Evolutionary conservation across 2,888 invertebrate species (phyloP), one percentile per base, ranked within the genome.

Genomic region (Adelphocoris suturalis): DNA sequence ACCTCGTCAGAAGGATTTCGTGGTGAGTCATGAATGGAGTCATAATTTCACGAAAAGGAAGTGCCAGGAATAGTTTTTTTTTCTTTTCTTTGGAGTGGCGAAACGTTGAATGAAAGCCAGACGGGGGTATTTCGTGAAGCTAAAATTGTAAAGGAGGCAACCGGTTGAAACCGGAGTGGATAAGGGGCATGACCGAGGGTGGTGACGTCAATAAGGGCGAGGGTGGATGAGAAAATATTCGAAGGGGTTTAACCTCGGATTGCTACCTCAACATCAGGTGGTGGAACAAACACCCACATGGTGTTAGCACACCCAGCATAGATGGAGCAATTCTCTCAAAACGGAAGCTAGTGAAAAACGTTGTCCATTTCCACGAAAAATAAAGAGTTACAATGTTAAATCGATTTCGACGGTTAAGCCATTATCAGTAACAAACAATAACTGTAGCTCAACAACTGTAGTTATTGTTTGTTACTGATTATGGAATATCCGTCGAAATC

Each of bases 71-170:
- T 12, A 23, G 0, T 5, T 23, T 68, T 68, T 27, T n/a, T 61
- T 3, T 23, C 0, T 5, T 23, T 68, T 68, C 12, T n/a, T 61
- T 3, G 12, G 23, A 23, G 23, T 23, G 68, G 23, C 23, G 68
- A 68, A 68, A 68, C 68, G 68, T 68, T 68, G 68, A 68, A 68
- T 68, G 68, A 68, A 68, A 23, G 68, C 68, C 19, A 68, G 27
- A 19, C 11, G 23, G 68, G 68, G 19, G 68, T 57, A 7, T 57
- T n/a, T 68, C 68, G 23, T 68, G 68, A 9, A 1, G 68, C 68
- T 68, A 68, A 68, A 68, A 68, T 68, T 68, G 68, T 68, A 68
- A 68, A 68, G 68, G 68, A 68, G 68, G 23, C 68, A 68, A 68
- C 68, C 68, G 68, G 68, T 68, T 68, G 68, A 68, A 68, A 23